Evolutionary conservation across 2,888 invertebrate genomes (phyloP), one percentile per base, ranked within the genome.

Genomic region (Heteromyza rotundicornis): DNA sequence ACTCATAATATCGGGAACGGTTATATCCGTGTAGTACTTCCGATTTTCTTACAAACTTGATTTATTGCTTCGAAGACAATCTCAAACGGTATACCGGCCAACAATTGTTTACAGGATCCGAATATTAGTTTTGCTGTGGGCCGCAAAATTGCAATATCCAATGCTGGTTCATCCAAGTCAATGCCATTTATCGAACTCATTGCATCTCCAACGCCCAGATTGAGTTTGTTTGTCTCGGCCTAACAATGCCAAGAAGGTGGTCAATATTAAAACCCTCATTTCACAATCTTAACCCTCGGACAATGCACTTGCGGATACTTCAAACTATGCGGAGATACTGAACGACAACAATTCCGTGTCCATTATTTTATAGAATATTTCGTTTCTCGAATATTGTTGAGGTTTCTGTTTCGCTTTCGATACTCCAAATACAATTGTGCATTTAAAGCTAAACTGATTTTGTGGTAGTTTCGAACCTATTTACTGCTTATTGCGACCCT

Each of bases 61-160:
- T 78, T 82, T 1, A 82, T 69, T 1, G 80, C 67, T 2, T 62
- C 62, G 3, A 79, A 77, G 1, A 74, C 76, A 63, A 77, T 70
- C 50, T 81, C 80, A 36, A 82, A 77, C 12, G 82, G 82, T 68
- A 80, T 78, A 5, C 82, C 82, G 32, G 75, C 81, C 14, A 82
- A 36, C 0, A 79, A 16, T 51, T 82, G 76, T 57, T 82, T 82
- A 49, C 79, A 70, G 1, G 69, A 59, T 16, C 80, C 77, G 23
- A 81, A 74, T 2, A 82, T 57, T 1, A 67, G 70, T 27, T 72
- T 60, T 1, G 79, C 77, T 1, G 77, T 70, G 16, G 79, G 79
- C 64, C 80, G 47, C 14, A 70, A 23, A 47, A 69, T 72, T 1
- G 62, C 64, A 16, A 65, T 64, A 36, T 68, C 67, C 17, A 71